Evolutionary conservation across 2,888 invertebrate genomes (phyloP), one percentile per base, ranked within the genome.

Genomic region (Ophion costatus): DNA sequence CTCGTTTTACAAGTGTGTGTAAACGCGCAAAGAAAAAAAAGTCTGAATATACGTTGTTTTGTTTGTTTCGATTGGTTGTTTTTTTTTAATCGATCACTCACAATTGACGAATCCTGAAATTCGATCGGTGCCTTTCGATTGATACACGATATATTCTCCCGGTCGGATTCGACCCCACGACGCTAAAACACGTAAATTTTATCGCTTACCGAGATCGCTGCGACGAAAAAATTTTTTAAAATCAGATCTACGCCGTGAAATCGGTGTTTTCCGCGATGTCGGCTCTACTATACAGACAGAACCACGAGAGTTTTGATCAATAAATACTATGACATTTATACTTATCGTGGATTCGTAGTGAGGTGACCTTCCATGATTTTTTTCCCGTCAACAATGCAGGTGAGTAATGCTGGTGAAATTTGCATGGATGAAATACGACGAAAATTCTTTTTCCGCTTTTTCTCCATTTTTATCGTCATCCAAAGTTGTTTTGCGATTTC

Each of bases 301-400:
- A 61, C 63, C 38, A 69, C 70, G 66, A 80, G 80, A 59, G 57
- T 80, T 33, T 74, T 66, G 67, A 66, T 69, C 59, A 76, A 80
- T 83, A 80, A 83, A 80, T 66, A 76, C 75, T 82, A 71, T 67
- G 59, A 66, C n/a, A 80, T 75, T 78, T 59, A 78, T 77, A 59
- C 63, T 29, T 57, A 71, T 82, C 73, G 59, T 77, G n/a, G 45
- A 57, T 79, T 71, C 17, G 17, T 71, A 71, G 20, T 10, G 24
- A 66, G 20, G 7, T 29, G 42, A 14, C 66, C 9, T 11, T 38
- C 24, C 51, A 69, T 29, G 17, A n/a, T 11, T 10, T 29, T 29
- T 33, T 61, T 45, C 10, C 14, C 20, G 14, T 42, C 45, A 6
- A 67, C 1, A 11, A 51, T 29, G 17, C 24, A 33, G 51, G 24